Percentiles rank a stretch among this genome's conserved stretches.
These are phyloP conservation scores for Torymus aiolomorphi DNA, from an alignment of 2,888 invertebrate genomes.

Conservation along the genomic window DNA sequence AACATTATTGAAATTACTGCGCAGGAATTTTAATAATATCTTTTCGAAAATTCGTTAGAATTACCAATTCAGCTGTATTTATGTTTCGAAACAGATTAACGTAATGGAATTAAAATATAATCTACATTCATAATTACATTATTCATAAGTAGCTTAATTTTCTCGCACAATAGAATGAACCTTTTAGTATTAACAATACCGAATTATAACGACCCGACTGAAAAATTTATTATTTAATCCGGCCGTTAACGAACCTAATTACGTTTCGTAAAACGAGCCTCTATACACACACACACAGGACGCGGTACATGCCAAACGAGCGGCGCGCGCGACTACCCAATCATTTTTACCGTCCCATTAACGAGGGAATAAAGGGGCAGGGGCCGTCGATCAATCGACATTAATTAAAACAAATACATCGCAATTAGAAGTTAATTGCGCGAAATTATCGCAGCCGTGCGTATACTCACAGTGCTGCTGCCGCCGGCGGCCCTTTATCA, in stretches of 20 bases:
- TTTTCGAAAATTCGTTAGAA: too few relatives aligned
- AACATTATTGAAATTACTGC: too few relatives aligned
- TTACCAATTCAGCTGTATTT: too few relatives aligned
- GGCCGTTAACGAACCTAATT: constrained; percentile 27
- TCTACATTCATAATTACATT: neutral
- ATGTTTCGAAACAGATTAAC: too few relatives aligned
- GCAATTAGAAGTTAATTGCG: constrained; percentile 50
- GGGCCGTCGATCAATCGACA: constrained; percentile 47
- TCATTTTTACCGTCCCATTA: constrained; percentile 34
- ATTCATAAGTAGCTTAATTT: too few relatives aligned
- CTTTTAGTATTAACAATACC: neutral
- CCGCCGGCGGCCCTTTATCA: too few relatives aligned
- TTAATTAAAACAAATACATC: constrained; percentile 52
- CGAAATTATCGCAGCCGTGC: constrained; percentile 21
- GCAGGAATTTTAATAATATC: too few relatives aligned
- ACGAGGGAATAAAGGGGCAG: constrained; percentile 12
- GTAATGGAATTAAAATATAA: neutral
- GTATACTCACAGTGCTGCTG: too few relatives aligned
- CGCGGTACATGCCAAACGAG: neutral
- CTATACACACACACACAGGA: neutral
- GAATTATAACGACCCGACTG: neutral
- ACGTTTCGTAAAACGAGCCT: neutral
- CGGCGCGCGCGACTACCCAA: neutral
- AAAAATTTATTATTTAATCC: constrained; percentile 12
- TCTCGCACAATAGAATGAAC: neutral